Evolutionary conservation across 2,797 vertebrate species (phyloP), one percentile per base, ranked within the genome.

Genomic region (Sebastes kiyomatsui): DNA sequence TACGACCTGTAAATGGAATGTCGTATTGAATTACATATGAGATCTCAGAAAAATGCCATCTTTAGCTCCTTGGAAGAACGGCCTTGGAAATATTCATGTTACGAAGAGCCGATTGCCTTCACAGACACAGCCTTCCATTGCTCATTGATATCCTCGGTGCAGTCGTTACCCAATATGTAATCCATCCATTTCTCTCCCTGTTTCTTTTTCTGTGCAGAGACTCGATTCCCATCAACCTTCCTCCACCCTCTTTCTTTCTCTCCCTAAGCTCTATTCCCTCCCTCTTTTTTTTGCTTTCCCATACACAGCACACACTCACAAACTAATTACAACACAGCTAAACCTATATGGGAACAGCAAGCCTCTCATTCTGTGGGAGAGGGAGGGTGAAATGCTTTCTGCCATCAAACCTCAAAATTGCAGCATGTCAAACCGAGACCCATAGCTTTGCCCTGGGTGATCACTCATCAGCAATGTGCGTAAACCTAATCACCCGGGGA

Each of bases 401-500:
- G 90, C 91, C 92, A 90, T 92, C 86, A 92, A 94, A 94, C 94
- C 94, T 95, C 96, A 94, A 95, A 95, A 96, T 95, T 95, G 92
- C 93, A 95, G 90, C 88, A 80, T 86, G 80, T 86, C 89, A 90
- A 90, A 85, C 79, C 80, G n/a, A 84, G 82, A 38, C 62, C 79
- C 80, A 61, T 49, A 83, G 86, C 88, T 67, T 54, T 71, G 68
- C 85, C 67, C 77, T 82, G 58, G 79, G 83, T 88, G 85, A 89
- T 90, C 86, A 88, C 82, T 91, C 87, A 80, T 68, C 81, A 74
- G 87, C 81, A 72, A 87, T 77, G 80, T 77, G 89, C 72, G 42
- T 66, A 75, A 65, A 85, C 74, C 69, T 81, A 87, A 90, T 94
- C 81, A 61, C 72, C 87, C 2, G 23, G 82, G 87, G 73, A 93